These are phyloP conservation scores for Onthophagus sagittarius DNA, from an alignment of 2,888 invertebrate genomes.

Conservation along the genomic window DNA sequence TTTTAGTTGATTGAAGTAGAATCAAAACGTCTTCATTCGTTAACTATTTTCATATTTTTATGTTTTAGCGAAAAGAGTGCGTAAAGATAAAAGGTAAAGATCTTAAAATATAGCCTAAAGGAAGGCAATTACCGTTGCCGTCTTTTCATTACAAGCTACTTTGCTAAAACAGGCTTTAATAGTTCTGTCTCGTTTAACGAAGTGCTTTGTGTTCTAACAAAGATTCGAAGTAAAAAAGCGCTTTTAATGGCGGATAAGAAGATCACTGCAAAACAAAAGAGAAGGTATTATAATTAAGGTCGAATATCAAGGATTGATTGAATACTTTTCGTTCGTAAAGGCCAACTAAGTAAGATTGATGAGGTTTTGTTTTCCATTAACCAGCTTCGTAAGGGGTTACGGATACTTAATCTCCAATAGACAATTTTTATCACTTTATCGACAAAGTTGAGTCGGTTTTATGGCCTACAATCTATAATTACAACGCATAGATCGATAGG, in stretches of 20 bases:
- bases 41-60: too few species aligned
- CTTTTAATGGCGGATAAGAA: not conserved
- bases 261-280: not conserved
- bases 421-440: not conserved
- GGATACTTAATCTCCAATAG: not conserved
- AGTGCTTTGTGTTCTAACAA: not conserved
- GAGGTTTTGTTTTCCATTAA: not conserved
- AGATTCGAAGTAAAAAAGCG: not conserved
- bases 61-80: too few species aligned
- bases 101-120: too few species aligned
- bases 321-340: not conserved
- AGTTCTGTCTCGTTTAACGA: not conserved
- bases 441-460: not conserved
- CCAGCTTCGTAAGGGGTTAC: not conserved
- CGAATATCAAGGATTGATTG: not conserved
- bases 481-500: not conserved
- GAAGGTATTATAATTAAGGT: not conserved
- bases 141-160: not conserved
- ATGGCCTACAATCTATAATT: not conserved
- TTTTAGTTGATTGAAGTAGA: not conserved
- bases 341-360: not conserved
- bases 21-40: not conserved
- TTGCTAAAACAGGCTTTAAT: not conserved
- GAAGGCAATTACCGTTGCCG: too few species aligned
- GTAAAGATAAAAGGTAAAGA: too few species aligned